These are phyloP conservation scores for Machimus rusticus DNA, from an alignment of 2,888 invertebrate species.

Conservation along the genomic window DNA sequence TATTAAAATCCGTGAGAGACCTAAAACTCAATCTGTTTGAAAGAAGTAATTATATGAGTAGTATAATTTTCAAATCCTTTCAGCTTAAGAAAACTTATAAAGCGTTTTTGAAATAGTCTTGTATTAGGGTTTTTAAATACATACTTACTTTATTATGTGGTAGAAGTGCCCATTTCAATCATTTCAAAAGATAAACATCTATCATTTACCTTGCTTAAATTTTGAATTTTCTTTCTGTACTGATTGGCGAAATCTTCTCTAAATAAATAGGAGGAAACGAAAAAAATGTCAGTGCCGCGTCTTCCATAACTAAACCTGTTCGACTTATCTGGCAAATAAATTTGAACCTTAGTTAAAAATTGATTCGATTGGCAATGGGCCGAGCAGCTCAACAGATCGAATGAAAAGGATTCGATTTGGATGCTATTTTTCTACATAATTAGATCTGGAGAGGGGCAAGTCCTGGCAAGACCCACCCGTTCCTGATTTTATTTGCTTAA, in stretches of 20 bases:
- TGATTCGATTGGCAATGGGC: not conserved
- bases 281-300: not conserved
- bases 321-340: not conserved
- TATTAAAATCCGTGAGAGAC: too few relatives aligned
- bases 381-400: not conserved
- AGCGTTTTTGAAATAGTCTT: too few relatives aligned
- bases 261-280: not conserved
- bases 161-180: not conserved
- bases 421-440: slow-evolving; percentile 27
- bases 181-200: not conserved
- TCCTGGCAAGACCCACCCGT: not conserved
- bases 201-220: not conserved
- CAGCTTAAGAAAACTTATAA: too few relatives aligned
- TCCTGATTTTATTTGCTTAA: not conserved
- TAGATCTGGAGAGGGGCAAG: not conserved
- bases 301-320: not conserved
- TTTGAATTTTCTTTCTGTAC: not conserved
- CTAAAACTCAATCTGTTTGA: too few relatives aligned
- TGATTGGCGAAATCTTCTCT: not conserved
- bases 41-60: too few relatives aligned
- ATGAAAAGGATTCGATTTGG: slow-evolving; percentile 29
- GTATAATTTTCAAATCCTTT: too few relatives aligned
- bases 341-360: not conserved
- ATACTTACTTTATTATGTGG: too few relatives aligned
- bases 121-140: too few relatives aligned